Conservation (phyloP, 2,888 invertebrate species). For the Machimus rusticus region DNA sequence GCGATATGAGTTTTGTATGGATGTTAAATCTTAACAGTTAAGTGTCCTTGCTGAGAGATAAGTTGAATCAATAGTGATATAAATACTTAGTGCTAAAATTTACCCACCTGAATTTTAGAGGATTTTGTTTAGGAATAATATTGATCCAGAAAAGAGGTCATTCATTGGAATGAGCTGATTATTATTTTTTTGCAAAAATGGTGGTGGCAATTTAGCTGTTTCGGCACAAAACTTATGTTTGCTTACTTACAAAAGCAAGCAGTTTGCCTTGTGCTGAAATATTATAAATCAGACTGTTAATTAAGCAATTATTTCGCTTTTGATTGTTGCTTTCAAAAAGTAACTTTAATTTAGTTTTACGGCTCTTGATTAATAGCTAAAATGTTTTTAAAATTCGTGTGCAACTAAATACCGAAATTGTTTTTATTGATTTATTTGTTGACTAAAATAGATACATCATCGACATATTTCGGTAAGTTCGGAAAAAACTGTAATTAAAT, state of each 20-base stretch:
- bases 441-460: neutral
- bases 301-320: neutral
- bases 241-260: neutral
- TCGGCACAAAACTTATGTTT: neutral
- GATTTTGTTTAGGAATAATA: neutral
- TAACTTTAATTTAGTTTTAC: neutral
- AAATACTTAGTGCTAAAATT: neutral
- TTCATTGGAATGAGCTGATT: neutral
- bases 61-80: neutral
- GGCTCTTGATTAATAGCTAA: neutral
- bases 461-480: neutral
- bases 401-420: neutral
- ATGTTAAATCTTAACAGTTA: slow-evolving; percentile 21
- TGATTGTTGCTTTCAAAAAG: neutral
- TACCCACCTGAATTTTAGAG: neutral
- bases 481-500: too few species aligned
- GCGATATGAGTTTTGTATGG: slow-evolving; percentile 7
- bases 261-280: neutral
- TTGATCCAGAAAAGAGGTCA: neutral
- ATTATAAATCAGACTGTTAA: neutral
- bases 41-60: neutral
- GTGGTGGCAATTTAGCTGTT: neutral
- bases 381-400: too few species aligned
- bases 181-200: neutral
- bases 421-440: neutral